These are phyloP conservation scores for Habrosyne pyritoides DNA, from an alignment of 2,888 invertebrate genomes.

Conservation along the genomic window DNA sequence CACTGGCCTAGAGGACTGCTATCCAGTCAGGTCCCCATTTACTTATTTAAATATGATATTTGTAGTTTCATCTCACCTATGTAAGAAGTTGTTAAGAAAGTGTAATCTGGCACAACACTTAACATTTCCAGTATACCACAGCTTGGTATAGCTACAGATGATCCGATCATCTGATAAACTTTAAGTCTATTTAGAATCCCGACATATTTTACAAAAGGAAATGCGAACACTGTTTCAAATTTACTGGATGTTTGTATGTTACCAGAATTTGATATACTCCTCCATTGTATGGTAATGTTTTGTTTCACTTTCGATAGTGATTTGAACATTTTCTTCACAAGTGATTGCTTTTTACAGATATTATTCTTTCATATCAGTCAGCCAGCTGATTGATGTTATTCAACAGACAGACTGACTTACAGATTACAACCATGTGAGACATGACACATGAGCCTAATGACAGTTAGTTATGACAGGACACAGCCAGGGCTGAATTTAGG, in stretches of 20 bases:
- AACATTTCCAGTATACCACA: slow-evolving; percentile 66
- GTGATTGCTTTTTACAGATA: too few relatives aligned
- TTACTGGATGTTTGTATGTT: slow-evolving; percentile 16
- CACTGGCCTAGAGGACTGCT: too few relatives aligned
- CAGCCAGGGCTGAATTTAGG: too few relatives aligned
- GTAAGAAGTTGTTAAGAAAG: slow-evolving; percentile 56
- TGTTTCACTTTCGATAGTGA: neutral
- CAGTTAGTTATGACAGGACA: too few relatives aligned
- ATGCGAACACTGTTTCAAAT: slow-evolving; percentile 69
- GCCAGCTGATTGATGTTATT: too few relatives aligned
- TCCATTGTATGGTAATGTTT: neutral
- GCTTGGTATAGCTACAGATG: slow-evolving; percentile 65
- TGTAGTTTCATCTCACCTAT: slow-evolving; percentile 51
- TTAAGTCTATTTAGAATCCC: slow-evolving; percentile 80
- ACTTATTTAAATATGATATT: neutral
- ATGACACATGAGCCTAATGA: too few relatives aligned
- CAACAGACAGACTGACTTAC: too few relatives aligned
- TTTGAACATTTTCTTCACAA: slow-evolving; percentile 7
- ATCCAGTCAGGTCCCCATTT: too few relatives aligned
- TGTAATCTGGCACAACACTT: slow-evolving; percentile 51
- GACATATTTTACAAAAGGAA: slow-evolving; percentile 72
- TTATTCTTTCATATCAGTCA: too few relatives aligned
- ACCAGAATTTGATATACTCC: neutral
- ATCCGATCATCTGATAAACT: slow-evolving; percentile 74
- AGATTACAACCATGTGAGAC: too few relatives aligned